Evolutionary conservation across 2,113 vertebrate genomes (phyloP), one percentile per base, ranked within the genome.

Genomic region (Siniperca knerii): DNA sequence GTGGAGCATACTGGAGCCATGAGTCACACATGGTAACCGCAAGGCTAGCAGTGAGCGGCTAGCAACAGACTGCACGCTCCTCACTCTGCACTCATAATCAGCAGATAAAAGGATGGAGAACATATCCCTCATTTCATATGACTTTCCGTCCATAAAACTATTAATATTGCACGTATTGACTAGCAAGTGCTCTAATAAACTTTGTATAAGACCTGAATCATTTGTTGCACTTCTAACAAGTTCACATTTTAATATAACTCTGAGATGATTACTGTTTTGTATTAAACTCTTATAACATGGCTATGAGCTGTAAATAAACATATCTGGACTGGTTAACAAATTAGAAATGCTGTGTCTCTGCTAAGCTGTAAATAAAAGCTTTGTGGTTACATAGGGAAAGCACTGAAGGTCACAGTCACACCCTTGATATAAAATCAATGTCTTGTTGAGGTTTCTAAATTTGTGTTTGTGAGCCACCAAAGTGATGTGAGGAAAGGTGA

Each of bases 21-120:
- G 91, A 94, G 78, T 95, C 94, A 95, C 85, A 83, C 83, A 81
- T 54, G 88, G 44, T 66, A 85, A 91, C 87, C 89, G 74, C 84
- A 86, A 84, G 70, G 62, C 65, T 64, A 72, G 20, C 73, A 86
- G 64, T 0, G 48, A 88, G 75, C 6, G 6, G 54, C 73, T 84
- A 80, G 79, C 79, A 86, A 83, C 86, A 79, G 74, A 44, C 85
- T 44, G 55, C 42, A 57, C 42, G 75, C 75, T 75, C 52, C 71
- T 37, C 21, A 12, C 29, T 57, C 65, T 66, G 48, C 25, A 60
- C 46, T 44, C n/a, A 21, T 4, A 10, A 57, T 21, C 62, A 76
- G 23, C 15, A 0, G 10, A 67, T 23, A 0, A 57, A 74, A 65
- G 13, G 40, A 83, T 7, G 18, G 33, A 81, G 46, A 7, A 65